phyloP scores from a whole-genome alignment of 1,140 invertebrate species.

The Drosophila repleta region DNA sequence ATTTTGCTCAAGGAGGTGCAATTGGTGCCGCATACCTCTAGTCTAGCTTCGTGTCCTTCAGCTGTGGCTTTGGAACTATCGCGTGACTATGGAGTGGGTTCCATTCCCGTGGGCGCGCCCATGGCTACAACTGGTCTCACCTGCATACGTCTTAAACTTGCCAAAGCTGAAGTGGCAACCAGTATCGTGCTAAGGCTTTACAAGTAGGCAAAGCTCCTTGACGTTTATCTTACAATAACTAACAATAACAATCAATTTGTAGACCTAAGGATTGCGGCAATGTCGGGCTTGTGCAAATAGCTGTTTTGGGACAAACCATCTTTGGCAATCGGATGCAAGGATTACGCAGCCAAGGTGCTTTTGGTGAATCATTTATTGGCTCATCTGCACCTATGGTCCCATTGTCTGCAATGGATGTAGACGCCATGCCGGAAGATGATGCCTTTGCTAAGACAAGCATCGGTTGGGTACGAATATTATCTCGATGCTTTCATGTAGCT shows the following conservation, averaged over 20 bases:
- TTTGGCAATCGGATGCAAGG: constrained; percentile 81
- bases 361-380: constrained; percentile 45
- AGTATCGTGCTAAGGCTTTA: constrained; percentile 85
- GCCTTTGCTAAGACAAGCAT: constrained; percentile 81
- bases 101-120: constrained; percentile 86
- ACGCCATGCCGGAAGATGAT: constrained; percentile 74
- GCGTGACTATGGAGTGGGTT: constrained; percentile 86
- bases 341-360: constrained; percentile 41
- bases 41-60: constrained; percentile 94
- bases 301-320: constrained; percentile 91
- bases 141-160: constrained; percentile 92
- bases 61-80: constrained; percentile 93
- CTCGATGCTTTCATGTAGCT: constrained; percentile 77
- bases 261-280: constrained; percentile 94
- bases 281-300: constrained; percentile 94
- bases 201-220: constrained; percentile 54
- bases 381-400: constrained; percentile 41
- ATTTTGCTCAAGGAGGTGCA: constrained; percentile 95
- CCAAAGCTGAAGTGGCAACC: constrained; percentile 91
- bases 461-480: constrained; percentile 80
- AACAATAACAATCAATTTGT: constrained; percentile 57
- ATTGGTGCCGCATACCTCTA: constrained; percentile 93
- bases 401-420: constrained; percentile 52
- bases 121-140: constrained; percentile 93
- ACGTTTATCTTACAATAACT: background rate